These are phyloP conservation scores for Artibeus lituratus DNA, from an alignment of 2,797 vertebrate genomes.

Conservation along the genomic window DNA sequence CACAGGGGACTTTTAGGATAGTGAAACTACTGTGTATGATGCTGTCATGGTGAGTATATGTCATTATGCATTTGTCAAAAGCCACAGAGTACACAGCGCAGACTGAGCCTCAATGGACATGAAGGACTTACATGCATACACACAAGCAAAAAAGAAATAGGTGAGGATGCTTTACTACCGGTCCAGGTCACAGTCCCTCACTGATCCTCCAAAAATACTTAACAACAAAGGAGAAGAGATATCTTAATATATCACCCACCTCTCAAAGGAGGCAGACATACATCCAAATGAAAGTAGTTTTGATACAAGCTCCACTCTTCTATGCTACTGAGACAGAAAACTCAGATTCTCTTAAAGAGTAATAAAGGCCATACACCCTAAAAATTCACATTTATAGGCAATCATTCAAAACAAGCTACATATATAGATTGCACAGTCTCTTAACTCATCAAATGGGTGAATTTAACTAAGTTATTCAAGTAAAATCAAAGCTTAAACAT, in stretches of 20 bases:
- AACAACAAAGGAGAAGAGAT: not conserved
- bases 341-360: not conserved
- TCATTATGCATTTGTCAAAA: not conserved
- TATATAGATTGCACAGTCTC: not conserved
- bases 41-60: not conserved
- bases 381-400: not conserved
- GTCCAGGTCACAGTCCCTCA: not conserved
- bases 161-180: not conserved
- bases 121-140: not conserved
- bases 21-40: not conserved
- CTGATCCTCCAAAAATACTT: not conserved
- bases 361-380: not conserved
- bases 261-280: not conserved
- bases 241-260: not conserved
- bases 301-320: not conserved
- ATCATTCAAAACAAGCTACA: constrained; percentile 6
- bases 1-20: not conserved
- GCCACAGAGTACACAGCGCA: not conserved
- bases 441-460: not conserved
- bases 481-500: constrained; percentile 33
- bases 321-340: not conserved
- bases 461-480: not conserved
- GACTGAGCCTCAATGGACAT: not conserved
- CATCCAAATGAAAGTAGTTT: not conserved
- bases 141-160: not conserved